Conservation (phyloP, 2,888 invertebrate species). For the Anorthoa munda region DNA sequence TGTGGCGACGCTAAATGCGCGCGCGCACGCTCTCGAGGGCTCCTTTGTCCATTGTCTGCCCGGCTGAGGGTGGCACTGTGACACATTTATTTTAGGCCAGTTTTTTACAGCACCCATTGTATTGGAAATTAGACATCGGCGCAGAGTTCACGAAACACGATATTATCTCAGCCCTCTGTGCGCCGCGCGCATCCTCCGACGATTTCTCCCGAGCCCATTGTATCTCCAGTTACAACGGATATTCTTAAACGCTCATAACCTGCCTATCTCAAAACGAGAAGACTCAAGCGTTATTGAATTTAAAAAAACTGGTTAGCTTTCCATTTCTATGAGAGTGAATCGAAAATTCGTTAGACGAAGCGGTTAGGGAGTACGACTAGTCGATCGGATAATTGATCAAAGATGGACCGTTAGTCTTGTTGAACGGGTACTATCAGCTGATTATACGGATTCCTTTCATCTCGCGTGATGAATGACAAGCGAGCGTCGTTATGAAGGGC, state of each 20-base stretch:
- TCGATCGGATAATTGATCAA: slow-evolving; percentile 85
- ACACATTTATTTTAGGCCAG: slow-evolving; percentile 90
- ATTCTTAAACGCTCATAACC: slow-evolving; percentile 72
- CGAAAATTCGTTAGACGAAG: slow-evolving; percentile 79
- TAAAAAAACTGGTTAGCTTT: slow-evolving; percentile 86
- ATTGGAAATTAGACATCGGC: slow-evolving; percentile 89
- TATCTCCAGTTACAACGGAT: slow-evolving; percentile 76
- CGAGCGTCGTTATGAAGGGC: slow-evolving; percentile 78
- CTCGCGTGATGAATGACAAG: slow-evolving; percentile 84
- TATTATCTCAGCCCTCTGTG: slow-evolving; percentile 84
- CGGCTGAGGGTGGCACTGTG: slow-evolving; percentile 88
- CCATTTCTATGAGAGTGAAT: slow-evolving; percentile 83
- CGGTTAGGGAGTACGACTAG: slow-evolving; percentile 73
- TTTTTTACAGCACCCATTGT: slow-evolving; percentile 89
- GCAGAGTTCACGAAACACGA: slow-evolving; percentile 88
- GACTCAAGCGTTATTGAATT: slow-evolving; percentile 76
- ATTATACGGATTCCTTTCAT: slow-evolving; percentile 85
- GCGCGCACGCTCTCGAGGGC: slow-evolving; percentile 76
- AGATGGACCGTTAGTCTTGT: slow-evolving; percentile 83
- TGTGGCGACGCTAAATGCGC: slow-evolving; percentile 82
- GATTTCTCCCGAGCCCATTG: slow-evolving; percentile 80
- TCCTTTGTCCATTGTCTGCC: slow-evolving; percentile 89
- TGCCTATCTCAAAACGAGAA: slow-evolving; percentile 65
- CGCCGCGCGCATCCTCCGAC: slow-evolving; percentile 81
- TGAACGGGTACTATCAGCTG: slow-evolving; percentile 81